Percentiles rank a stretch among this genome's conserved stretches.
Conservation (phyloP, 35 echinoderm and acorn worm species). For the Apostichopus californicus region DNA sequence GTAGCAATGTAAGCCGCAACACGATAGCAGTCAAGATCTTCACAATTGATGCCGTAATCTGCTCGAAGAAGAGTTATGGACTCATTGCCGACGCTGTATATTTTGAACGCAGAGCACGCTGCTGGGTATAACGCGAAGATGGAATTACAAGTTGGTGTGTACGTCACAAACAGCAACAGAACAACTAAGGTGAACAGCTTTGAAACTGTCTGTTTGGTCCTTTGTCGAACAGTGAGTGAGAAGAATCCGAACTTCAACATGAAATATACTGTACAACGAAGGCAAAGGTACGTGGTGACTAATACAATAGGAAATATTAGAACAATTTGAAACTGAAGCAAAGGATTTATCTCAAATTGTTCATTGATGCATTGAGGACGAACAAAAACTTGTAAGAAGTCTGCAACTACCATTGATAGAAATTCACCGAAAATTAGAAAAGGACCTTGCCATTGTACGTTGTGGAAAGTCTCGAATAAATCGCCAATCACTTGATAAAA, state of each 20-base stretch:
- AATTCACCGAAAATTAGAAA: constrained; percentile 14
- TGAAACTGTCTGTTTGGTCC: not conserved
- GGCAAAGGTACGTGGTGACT: too few species aligned
- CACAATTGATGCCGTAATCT: constrained; percentile 47
- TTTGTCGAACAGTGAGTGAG: not conserved
- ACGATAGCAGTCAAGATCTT: not conserved
- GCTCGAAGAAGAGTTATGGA: constrained; percentile 25
- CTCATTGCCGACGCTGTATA: constrained; percentile 7
- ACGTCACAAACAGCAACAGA: constrained; percentile 41
- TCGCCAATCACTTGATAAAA: constrained; percentile 62
- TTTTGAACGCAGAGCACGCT: constrained; percentile 32
- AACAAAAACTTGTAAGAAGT: constrained; percentile 33
- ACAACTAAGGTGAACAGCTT: constrained; percentile 46
- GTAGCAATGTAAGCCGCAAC: constrained; percentile 11
- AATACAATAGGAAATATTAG: constrained; percentile 5
- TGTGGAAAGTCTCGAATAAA: constrained; percentile 45
- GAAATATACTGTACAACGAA: too few species aligned
- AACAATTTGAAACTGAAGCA: constrained; percentile 41
- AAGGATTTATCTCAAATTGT: constrained; percentile 35
- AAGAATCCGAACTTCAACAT: too few species aligned
- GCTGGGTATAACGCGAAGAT: constrained; percentile 42
- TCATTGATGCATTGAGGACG: constrained; percentile 45
- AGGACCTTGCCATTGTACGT: constrained; percentile 26
- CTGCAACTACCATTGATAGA: constrained; percentile 32
- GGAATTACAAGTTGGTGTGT: constrained; percentile 25